phyloP scores from a whole-genome alignment of 2,797 vertebrate species.

The Channallabes apus region DNA sequence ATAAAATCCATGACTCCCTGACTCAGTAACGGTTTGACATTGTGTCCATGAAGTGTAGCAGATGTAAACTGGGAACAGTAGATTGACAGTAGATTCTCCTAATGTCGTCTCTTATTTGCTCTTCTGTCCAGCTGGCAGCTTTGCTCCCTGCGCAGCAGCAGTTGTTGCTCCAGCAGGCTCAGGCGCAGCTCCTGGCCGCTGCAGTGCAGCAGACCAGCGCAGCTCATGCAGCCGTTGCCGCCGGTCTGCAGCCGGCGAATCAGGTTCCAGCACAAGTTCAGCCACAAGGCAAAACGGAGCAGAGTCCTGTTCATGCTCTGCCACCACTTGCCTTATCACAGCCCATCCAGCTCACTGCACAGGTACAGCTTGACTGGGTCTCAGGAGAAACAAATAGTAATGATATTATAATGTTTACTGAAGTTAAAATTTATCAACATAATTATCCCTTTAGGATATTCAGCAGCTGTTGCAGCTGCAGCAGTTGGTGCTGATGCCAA shows the following conservation, averaged over 20 bases:
- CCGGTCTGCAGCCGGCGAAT: constrained; percentile 68
- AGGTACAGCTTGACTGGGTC: constrained; percentile 70
- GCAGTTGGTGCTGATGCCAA: constrained; percentile 87
- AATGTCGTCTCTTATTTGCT: background rate
- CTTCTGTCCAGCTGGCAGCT: constrained; percentile 78
- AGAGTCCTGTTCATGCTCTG: constrained; percentile 67
- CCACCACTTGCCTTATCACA: constrained; percentile 84
- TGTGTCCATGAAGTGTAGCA: background rate
- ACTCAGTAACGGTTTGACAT: background rate
- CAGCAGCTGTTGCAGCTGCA: constrained; percentile 91
- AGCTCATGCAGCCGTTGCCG: constrained; percentile 75
- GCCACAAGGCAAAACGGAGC: constrained; percentile 58
- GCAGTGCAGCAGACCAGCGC: constrained; percentile 84
- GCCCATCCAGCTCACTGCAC: constrained; percentile 91
- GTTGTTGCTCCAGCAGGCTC: constrained; percentile 85
- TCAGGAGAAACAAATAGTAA: background rate
- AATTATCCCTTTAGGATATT: constrained; percentile 77
- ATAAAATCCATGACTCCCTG: background rate
- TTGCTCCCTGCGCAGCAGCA: constrained; percentile 89
- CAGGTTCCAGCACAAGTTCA: constrained; percentile 51
- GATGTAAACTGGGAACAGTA: no score
- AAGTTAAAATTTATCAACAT: background rate
- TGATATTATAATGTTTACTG: background rate
- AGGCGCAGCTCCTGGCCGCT: constrained; percentile 84
- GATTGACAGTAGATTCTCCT: background rate